Conservation (phyloP, 2,888 invertebrate genomes). For the Neria commutata region DNA sequence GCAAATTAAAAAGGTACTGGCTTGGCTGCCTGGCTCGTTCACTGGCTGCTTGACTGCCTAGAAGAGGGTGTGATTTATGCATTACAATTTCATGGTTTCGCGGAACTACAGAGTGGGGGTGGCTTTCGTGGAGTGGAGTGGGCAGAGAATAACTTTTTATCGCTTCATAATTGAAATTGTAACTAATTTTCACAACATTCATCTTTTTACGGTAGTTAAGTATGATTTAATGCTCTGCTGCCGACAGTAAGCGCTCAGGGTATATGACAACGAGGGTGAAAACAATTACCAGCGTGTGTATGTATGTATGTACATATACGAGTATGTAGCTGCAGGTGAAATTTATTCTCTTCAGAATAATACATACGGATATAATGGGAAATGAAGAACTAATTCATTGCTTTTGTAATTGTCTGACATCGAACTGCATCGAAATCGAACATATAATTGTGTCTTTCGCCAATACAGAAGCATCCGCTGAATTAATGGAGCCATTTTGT, state of each 20-base stretch:
- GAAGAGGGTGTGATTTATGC: slow-evolving; percentile 39
- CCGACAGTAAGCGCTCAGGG: neutral
- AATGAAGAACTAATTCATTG: neutral
- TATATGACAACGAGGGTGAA: neutral
- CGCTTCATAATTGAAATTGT: slow-evolving; percentile 43
- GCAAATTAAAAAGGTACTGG: slow-evolving; percentile 30
- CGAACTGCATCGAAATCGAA: too few species aligned
- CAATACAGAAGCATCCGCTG: too few species aligned
- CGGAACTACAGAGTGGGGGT: too few species aligned
- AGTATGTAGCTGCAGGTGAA: slow-evolving; percentile 2
- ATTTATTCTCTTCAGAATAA: too few species aligned
- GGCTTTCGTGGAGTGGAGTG: slow-evolving; percentile 1
- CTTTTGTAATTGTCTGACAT: neutral
- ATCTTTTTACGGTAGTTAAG: slow-evolving; percentile 28
- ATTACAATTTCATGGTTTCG: too few species aligned
- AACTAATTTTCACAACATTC: slow-evolving; percentile 42
- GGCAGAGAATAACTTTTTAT: neutral
- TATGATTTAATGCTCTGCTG: slow-evolving; percentile 43
- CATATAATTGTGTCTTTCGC: too few species aligned
- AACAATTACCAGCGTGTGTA: too few species aligned
- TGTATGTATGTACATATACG: too few species aligned
- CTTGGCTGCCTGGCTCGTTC: neutral
- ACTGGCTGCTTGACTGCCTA: slow-evolving; percentile 5
- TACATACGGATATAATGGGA: too few species aligned
- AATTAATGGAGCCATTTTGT: too few species aligned